Base-by-base conservation (phyloP, 2,888 invertebrate genomes). In the Eupithecia inturbata region DNA sequence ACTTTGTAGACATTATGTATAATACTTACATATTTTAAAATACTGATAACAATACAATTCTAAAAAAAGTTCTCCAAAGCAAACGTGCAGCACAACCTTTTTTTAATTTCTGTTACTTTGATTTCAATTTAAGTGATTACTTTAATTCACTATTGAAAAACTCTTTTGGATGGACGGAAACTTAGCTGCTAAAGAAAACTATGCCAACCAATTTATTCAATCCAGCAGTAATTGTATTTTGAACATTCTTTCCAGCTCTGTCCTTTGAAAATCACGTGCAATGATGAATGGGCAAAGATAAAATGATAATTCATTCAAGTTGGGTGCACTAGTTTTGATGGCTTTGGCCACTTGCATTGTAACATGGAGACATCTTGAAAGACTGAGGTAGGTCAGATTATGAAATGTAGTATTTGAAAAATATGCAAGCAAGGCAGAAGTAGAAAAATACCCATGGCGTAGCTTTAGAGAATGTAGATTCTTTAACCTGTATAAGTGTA, bases 381-480 rank as follows among this genome's bases (percentile, higher is more conserved):
- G 87, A 82, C 95, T 95, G 70, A 95, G 83, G 81, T 93, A 94
- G 28, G 92, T 94, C 73, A 95, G 81, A 74, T 92, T 85, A 81
- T 90, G 93, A 87, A 95, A 95, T 81, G 87, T 90, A 77, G 93
- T 94, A 79, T 93, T 93, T 31, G 93, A 91, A 82, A 95, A 95
- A 87, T 92, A 95, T 83, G 91, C 90, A 74, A 94, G 88, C 75
- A 95, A 88, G 72, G 95, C 94, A 84, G 88, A 89, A 33, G 93
- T 92, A 41, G 95, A 95, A 82, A 95, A 95, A 84, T 94, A 95
- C n/a, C 94, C 94, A 83, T 95, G 95, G 22, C 95, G 91, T 79
- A 95, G 83, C 82, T 95, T 95, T 22, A 95, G 83, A 73, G 95
- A 95, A 79, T 91, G 91, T 78, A 95, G 87, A 84, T 92, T 91